Evolutionary conservation across 2,888 invertebrate species (phyloP).

Genomic region (Tachina grossa): DNA sequence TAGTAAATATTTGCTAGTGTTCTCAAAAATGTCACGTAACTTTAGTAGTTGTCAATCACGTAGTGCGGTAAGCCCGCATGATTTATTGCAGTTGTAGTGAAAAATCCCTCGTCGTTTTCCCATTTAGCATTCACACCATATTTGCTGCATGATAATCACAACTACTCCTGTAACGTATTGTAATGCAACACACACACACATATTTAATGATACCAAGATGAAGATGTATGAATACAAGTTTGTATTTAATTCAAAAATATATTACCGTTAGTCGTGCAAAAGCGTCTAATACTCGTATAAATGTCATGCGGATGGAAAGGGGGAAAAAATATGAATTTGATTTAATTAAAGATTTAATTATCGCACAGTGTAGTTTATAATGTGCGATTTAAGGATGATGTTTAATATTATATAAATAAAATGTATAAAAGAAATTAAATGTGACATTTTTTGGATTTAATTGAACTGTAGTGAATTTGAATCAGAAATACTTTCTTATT

Average conservation of each 20-base stretch:
- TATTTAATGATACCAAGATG: background rate
- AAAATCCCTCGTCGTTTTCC: conserved; percentile 30
- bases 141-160: background rate
- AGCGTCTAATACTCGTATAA: background rate
- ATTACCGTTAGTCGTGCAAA: background rate
- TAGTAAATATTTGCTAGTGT: conserved; percentile 46
- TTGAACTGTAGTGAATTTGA: too few species aligned
- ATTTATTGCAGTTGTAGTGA: background rate
- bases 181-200: conserved; percentile 8
- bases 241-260: conserved; percentile 35
- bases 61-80: conserved; percentile 48
- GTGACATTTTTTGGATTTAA: too few species aligned
- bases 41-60: conserved; percentile 65
- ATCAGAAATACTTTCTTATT: too few species aligned
- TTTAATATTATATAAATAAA: too few species aligned
- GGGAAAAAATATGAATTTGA: too few species aligned
- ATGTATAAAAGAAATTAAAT: too few species aligned
- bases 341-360: too few species aligned
- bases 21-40: conserved; percentile 61
- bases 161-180: background rate
- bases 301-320: too few species aligned
- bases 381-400: too few species aligned
- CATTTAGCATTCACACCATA: conserved; percentile 11
- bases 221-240: background rate
- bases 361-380: too few species aligned